Base-by-base conservation (phyloP, 2,888 invertebrate genomes). In the Epiblema foenella region DNA sequence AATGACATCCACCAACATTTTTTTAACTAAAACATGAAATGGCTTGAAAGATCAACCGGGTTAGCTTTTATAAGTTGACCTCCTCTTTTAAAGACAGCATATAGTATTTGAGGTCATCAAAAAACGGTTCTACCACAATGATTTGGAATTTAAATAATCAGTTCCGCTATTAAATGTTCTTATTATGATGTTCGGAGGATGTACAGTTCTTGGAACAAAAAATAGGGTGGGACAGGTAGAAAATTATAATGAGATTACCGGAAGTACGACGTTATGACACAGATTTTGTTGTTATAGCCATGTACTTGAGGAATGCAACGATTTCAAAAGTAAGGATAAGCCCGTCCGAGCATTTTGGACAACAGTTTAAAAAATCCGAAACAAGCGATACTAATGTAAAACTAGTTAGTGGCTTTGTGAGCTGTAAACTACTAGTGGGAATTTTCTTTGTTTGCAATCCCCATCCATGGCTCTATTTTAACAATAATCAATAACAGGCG, bases 161-260 rank as follows among this genome's bases (percentile, higher is more conserved):
- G 83, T 83, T 85, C 84, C 83, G 83, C 81, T 81, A 78, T 62
- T 75, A 77, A 83, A 83, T 81, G 66, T 73, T 74, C 77, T 76
- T 72, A 78, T 82, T 80, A 80, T 66, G 33, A 60, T 59, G 68
- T 58, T 68, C 39, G 60, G 63, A 63, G 46, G 58, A 46, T 54
- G 58, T 58, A 54, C 62, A 69, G 49, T 51, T 68, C 33, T 58
- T 56, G 42, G n/a, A 63, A 72, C 69, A 67, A 62, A 67, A 66
- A 56, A n/a, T 52, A 46, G 65, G 65, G 56, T 18, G 46, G 42
- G 52, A 65, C 70, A 70, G 70, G 70, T 70, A 70, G 59, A 37
- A 64, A 60, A 52, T 46, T 37, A 70, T 59, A 66, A 65, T 65
- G 15, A 24, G 42, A 39, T 20, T 46, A n/a, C 52, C 65, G 65